Conservation (phyloP, 2,888 invertebrate genomes). For the Eupithecia exiguata region DNA sequence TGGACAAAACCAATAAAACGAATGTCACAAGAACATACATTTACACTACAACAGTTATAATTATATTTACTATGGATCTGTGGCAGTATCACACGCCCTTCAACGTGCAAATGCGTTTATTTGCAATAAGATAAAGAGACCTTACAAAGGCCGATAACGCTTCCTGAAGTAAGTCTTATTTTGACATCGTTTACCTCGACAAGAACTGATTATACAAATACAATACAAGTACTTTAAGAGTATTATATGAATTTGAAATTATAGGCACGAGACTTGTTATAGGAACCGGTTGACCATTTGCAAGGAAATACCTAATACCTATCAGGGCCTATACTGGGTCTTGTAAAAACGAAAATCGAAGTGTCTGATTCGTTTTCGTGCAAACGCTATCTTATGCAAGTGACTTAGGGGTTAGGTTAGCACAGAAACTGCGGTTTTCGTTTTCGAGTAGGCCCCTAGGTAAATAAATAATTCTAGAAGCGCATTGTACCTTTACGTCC, state of each 20-base stretch:
- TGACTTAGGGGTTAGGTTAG: too few relatives aligned
- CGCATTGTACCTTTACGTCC: not conserved
- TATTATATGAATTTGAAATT: not conserved
- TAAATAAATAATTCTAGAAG: not conserved
- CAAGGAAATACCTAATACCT: not conserved
- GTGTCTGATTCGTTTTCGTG: too few relatives aligned
- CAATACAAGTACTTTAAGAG: not conserved
- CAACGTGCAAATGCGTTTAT: constrained; percentile 33
- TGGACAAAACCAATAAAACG: not conserved
- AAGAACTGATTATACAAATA: not conserved
- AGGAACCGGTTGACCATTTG: not conserved
- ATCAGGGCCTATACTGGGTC: too few relatives aligned
- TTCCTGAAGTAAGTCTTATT: constrained; percentile 36
- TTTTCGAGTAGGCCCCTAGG: too few relatives aligned
- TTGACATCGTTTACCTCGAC: constrained; percentile 23
- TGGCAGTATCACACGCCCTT: constrained; percentile 35
- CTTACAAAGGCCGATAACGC: constrained; percentile 35
- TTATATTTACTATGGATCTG: constrained; percentile 10
- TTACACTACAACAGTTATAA: not conserved
- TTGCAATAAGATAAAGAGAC: constrained; percentile 35
- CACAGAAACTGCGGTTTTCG: too few relatives aligned
- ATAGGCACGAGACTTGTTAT: not conserved
- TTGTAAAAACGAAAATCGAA: too few relatives aligned
- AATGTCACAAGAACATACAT: not conserved
- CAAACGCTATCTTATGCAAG: too few relatives aligned